Evolutionary conservation across 2,113 vertebrate species (phyloP).

Genomic region (Xiphophorus maculatus): DNA sequence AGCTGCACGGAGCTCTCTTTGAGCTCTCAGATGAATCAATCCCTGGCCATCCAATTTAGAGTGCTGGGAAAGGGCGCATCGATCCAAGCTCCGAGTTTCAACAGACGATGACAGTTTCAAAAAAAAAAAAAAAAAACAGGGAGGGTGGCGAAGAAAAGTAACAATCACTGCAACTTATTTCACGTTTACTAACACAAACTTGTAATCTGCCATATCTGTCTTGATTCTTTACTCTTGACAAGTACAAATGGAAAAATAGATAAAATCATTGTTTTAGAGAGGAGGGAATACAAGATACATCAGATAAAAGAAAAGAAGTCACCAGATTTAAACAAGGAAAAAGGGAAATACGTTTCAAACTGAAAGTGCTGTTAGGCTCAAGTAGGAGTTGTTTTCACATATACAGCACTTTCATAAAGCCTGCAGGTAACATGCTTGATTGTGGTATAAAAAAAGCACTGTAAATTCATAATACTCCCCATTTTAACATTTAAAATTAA

Average conservation of each 20-base stretch:
- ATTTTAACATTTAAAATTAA: neutral
- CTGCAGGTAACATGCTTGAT: too few species aligned
- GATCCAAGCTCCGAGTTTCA: conserved; percentile 40
- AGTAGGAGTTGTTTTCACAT: neutral
- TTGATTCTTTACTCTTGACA: conserved; percentile 1
- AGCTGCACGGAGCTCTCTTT: conserved; percentile 28
- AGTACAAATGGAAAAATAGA: neutral
- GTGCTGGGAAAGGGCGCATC: conserved; percentile 37
- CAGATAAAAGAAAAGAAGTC: conserved; percentile 1
- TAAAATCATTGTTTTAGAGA: neutral
- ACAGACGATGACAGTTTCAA: conserved; percentile 7
- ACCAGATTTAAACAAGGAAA: neutral
- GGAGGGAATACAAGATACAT: neutral
- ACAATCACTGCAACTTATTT: conserved; percentile 6
- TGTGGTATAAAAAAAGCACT: too few species aligned
- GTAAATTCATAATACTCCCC: too few species aligned
- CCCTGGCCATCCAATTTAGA: conserved; percentile 61
- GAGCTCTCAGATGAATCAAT: conserved; percentile 62
- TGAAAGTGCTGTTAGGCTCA: neutral
- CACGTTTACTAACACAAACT: neutral
- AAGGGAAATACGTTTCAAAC: neutral
- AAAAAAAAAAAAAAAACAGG: neutral
- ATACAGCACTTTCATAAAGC: too few species aligned
- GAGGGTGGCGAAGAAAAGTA: neutral
- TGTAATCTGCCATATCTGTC: neutral